Conservation (phyloP, 1,140 invertebrate genomes). For the Brachionus manjavacas region DNA sequence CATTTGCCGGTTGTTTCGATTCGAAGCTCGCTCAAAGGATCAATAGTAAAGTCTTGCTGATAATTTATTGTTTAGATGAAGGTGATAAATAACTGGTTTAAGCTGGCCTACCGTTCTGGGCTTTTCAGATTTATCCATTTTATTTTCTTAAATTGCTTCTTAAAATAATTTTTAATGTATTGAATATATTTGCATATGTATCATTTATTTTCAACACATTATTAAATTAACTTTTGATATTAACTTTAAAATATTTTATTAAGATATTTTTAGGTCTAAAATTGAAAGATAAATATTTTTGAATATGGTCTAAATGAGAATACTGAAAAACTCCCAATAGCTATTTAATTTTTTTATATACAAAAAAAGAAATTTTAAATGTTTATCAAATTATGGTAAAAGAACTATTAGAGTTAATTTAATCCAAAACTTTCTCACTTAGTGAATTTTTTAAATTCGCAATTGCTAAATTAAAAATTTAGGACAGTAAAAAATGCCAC, state of each 20-base stretch:
- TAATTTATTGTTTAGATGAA: background rate
- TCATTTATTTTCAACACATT: background rate
- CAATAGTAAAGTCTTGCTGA: constrained; percentile 38
- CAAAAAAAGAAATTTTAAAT: too few species aligned
- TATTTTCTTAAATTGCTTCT: background rate
- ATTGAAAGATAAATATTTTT: too few species aligned
- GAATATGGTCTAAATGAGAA: too few species aligned
- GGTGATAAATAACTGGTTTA: background rate
- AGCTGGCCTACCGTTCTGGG: background rate
- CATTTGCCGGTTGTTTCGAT: constrained; percentile 26
- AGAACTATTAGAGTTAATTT: too few species aligned
- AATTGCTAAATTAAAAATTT: too few species aligned
- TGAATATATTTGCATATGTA: background rate
- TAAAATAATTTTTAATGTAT: constrained; percentile 1
- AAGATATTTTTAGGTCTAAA: background rate
- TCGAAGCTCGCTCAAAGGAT: constrained; percentile 37
- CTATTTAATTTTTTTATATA: too few species aligned
- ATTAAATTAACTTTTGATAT: constrained; percentile 11
- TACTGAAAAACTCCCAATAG: too few species aligned
- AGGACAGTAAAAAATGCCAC: too few species aligned
- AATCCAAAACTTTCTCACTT: too few species aligned
- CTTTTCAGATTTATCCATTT: background rate
- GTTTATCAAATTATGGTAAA: too few species aligned
- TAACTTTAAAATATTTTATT: too few species aligned
- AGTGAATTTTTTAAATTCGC: too few species aligned